Evolutionary conservation across 2,113 vertebrate species (phyloP).

Genomic region (Pachypanchax playfairii): DNA sequence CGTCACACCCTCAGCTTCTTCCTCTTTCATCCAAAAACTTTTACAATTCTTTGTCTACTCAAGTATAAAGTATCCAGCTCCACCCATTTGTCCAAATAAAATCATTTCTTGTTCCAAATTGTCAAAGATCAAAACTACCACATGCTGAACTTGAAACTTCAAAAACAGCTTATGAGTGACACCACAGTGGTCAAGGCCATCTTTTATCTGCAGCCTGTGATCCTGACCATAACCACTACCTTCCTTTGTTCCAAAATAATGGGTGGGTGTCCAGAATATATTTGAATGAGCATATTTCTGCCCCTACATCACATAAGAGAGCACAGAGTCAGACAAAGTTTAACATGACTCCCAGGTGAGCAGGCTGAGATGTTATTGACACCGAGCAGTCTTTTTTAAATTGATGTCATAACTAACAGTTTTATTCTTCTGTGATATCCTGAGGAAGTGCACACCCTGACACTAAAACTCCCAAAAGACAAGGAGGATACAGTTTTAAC

Average conservation of each 20-base stretch:
- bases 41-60: not conserved
- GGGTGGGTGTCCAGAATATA: not conserved
- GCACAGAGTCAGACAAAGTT: not conserved
- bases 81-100: not conserved
- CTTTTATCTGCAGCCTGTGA: not conserved
- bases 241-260: not conserved
- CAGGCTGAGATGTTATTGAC: constrained; percentile 21
- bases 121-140: not conserved
- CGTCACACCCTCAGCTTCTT: constrained; percentile 4
- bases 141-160: not conserved
- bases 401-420: constrained; percentile 28
- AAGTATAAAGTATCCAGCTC: not conserved
- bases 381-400: not conserved
- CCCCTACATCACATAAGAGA: not conserved
- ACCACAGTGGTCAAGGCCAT: not conserved
- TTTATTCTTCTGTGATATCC: constrained; percentile 22
- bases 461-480: constrained; percentile 29
- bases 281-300: not conserved
- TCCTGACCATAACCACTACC: not conserved
- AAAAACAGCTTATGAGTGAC: not conserved
- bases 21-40: not conserved
- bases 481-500: constrained; percentile 50
- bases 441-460: constrained; percentile 62
- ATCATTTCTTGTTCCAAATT: not conserved
- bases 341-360: constrained; percentile 23